Evolutionary conservation across 2,113 vertebrate genomes (phyloP), one percentile per base, ranked within the genome.

Genomic region (Macheiramphus alcinus): DNA sequence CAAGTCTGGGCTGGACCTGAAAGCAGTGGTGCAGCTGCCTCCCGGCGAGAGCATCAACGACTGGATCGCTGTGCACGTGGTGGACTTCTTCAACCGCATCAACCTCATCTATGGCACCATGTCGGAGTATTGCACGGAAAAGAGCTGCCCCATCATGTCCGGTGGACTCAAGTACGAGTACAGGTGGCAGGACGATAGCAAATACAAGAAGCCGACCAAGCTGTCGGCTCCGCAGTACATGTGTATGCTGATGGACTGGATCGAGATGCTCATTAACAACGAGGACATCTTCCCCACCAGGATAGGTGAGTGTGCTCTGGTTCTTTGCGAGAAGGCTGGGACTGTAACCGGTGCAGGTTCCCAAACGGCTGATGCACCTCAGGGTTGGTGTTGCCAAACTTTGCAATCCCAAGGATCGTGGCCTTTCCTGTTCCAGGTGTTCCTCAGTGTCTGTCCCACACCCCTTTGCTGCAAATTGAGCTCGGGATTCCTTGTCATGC

Each of bases 51-150:
- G 95, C 96, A 99, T 99, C 92, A 99, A 99, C 0, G 99, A 99
- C 97, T 99, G 99, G 99, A 99, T 99, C 0, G 99, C 99, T 0
- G 99, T 99, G 95, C 99, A 99, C 2, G 99, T 99, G 63, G 99
- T 99, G 97, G 99, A 99, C 98, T 99, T 99, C 98, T 99, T 99
- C 93, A 99, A 99, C 96, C 98, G 99, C 80, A 99, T 99, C 97
- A 99, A 99, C 97, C 98, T 99, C 94, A 99, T 99, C 98, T 99
- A 99, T 0, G 99, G 99, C 95, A 99, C 99, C n/a, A 99, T 99
- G 97, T 99, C 99, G 0, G 99, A 99, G 90, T 99, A 98, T 98
- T 99, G 99, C 98, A 99, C 98, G 0, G 99, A 99, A 93, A 98
- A 96, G 93, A 99, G 98, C 65, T 99, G 99, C 88, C 99, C 99